Base-by-base conservation (phyloP, 37 sponge, comb jelly and placozoan genomes). In the Theonella swinhoei region DNA sequence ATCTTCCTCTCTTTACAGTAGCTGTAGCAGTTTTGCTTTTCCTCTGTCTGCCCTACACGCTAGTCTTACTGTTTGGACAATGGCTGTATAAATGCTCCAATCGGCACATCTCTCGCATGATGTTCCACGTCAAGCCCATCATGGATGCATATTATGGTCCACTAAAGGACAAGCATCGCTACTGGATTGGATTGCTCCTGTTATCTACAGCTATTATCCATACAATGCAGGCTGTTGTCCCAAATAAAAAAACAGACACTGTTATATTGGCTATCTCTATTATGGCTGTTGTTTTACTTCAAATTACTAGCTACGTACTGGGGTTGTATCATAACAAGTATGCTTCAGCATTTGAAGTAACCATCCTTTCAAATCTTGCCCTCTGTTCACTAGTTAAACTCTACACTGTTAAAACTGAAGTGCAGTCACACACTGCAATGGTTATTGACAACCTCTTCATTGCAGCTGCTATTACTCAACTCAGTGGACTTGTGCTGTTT, bases 41-140 rank as follows among this genome's bases (percentile, higher is more conserved):
- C 17, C 78, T 78, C 65, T 63, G 59, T 34, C 24, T 78, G 22
- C 78, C 78, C 26, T 78, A 34, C 39, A 64, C 39, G 1, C 39
- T 78, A 1, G 65, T 64, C 8, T 3, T 78, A 23, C 78, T 78
- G 25, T 78, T 78, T 35, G 65, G 29, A 17, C 28, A 36, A 36
- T 64, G 66, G 25, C 28, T 78, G 0, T 41, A 78, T 39, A 29
- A 61, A 0, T n/a, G 54, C 14, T 7, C 7, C 7, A 47, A 47
- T 47, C 54, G 54, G 14, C 54, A 47, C 54, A 47, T 47, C 54
- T 47, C 54, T 47, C 54, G 54, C 14, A 14, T 14, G 14, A 47
- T 47, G 54, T 47, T 47, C 54, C 54, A 14, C 7, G 14, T 47
- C 11, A 47, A 47, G 54, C 54, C 54, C 7, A 47, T 47, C 54